Conservation (phyloP, 2,888 invertebrate genomes). For the Busseola fusca region DNA sequence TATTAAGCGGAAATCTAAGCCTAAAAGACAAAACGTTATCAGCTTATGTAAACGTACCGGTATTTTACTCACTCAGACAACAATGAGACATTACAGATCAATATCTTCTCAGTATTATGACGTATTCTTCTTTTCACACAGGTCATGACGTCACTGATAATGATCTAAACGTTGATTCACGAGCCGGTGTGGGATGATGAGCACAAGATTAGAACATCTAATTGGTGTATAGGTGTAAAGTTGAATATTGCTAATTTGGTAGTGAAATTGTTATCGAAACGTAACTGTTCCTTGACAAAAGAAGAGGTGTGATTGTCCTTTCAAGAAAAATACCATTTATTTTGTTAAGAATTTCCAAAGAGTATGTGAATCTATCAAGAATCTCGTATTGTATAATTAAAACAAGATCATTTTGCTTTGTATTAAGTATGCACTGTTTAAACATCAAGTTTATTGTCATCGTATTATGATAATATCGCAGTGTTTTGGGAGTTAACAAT, state of each 20-base stretch:
- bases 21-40: constrained; percentile 18
- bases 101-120: constrained; percentile 38
- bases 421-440: background rate
- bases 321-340: background rate
- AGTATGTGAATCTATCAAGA: constrained; percentile 18
- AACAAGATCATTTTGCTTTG: constrained; percentile 9
- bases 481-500: background rate
- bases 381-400: constrained; percentile 12
- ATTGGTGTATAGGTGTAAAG: constrained; percentile 9
- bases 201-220: background rate
- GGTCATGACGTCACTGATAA: constrained; percentile 23
- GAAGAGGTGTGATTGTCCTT: constrained; percentile 24
- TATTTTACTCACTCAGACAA: constrained; percentile 32
- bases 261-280: background rate
- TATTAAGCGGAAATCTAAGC: background rate
- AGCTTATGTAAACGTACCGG: constrained; percentile 6
- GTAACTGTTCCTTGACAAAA: constrained; percentile 3
- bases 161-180: constrained; percentile 40
- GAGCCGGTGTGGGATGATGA: constrained; percentile 2
- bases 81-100: constrained; percentile 37
- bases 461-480: constrained; percentile 1
- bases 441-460: background rate
- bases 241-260: constrained; percentile 2
- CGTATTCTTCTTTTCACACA: constrained; percentile 36
- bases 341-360: constrained; percentile 6